Evolutionary conservation across 2,888 invertebrate genomes (phyloP).

Genomic region (Iselma pallidipennis): DNA sequence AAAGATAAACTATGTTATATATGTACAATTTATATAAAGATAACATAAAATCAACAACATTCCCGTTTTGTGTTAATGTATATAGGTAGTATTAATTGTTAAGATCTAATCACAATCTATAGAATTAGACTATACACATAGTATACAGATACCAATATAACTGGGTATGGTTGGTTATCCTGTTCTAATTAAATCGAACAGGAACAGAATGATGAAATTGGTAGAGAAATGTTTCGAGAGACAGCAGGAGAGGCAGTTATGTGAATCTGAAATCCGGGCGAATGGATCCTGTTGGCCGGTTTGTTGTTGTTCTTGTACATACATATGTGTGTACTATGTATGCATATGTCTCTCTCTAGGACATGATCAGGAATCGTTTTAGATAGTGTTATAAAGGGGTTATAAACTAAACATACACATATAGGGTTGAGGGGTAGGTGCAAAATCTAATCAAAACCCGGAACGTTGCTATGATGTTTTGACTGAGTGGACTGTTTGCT

Average conservation of each 20-base stretch:
- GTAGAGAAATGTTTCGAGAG: too few relatives aligned
- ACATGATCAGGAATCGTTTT: background rate
- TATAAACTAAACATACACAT: background rate
- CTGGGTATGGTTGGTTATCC: background rate
- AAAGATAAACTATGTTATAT: too few relatives aligned
- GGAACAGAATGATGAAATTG: background rate
- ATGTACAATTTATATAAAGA: too few relatives aligned
- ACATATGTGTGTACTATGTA: background rate
- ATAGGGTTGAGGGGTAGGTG: constrained; percentile 34
- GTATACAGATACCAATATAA: background rate
- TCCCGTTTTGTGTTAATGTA: constrained; percentile 19
- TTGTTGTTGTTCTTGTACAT: too few relatives aligned
- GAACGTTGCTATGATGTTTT: constrained; percentile 56
- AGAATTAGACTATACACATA: constrained; percentile 19
- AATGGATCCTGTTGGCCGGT: background rate
- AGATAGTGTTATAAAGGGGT: background rate
- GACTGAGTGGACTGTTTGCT: constrained; percentile 53
- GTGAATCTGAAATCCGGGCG: background rate
- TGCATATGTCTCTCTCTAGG: background rate
- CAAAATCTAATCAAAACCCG: constrained; percentile 57
- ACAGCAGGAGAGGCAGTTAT: too few relatives aligned
- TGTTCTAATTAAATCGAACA: constrained; percentile 3
- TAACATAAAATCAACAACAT: constrained; percentile 28
- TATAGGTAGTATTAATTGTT: constrained; percentile 23
- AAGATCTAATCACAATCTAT: constrained; percentile 36